phyloP scores from a whole-genome alignment of 1,140 invertebrate genomes.

The Zaprionus africanus region DNA sequence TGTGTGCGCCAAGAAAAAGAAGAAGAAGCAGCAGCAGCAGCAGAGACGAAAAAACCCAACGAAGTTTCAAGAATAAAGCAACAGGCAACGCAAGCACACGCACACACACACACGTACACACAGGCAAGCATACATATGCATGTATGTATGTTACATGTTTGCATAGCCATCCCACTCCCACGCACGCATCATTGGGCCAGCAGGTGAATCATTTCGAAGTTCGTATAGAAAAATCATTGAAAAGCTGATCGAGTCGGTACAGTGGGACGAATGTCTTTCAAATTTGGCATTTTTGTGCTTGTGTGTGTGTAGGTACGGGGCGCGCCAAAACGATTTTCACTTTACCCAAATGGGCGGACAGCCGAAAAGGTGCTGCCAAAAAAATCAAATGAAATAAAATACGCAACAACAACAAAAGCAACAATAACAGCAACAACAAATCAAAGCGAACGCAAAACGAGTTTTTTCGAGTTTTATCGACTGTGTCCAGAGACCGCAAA shows the following conservation, averaged over 20 bases:
- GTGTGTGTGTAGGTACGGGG: constrained; percentile 11
- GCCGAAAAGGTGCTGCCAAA: constrained; percentile 45
- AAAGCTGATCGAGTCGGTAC: constrained; percentile 14
- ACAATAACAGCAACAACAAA: constrained; percentile 29
- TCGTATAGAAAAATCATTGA: constrained; percentile 34
- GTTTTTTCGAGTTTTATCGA: constrained; percentile 53
- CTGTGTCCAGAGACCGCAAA: constrained; percentile 43
- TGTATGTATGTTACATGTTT: constrained; percentile 9
- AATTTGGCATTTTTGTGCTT: constrained; percentile 25
- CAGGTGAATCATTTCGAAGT: constrained; percentile 46
- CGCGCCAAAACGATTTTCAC: constrained; percentile 53
- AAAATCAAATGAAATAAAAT: constrained; percentile 10
- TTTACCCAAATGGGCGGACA: constrained; percentile 28
- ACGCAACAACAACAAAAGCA: constrained; percentile 28
- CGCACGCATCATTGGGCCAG: constrained; percentile 30
- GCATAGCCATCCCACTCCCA: constrained; percentile 51
- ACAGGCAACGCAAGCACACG: constrained; percentile 41
- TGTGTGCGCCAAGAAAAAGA: constrained; percentile 60
- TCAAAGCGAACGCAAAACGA: constrained; percentile 24
- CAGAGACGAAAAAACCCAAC: constrained; percentile 49
- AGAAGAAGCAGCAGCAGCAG: constrained; percentile 29
- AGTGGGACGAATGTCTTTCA: constrained; percentile 17
- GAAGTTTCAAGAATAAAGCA: constrained; percentile 72
- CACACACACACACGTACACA: constrained; percentile 5
- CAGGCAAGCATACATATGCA: constrained; percentile 1